Conservation (phyloP, 2,888 invertebrate species). For the Trichacis sp. region DNA sequence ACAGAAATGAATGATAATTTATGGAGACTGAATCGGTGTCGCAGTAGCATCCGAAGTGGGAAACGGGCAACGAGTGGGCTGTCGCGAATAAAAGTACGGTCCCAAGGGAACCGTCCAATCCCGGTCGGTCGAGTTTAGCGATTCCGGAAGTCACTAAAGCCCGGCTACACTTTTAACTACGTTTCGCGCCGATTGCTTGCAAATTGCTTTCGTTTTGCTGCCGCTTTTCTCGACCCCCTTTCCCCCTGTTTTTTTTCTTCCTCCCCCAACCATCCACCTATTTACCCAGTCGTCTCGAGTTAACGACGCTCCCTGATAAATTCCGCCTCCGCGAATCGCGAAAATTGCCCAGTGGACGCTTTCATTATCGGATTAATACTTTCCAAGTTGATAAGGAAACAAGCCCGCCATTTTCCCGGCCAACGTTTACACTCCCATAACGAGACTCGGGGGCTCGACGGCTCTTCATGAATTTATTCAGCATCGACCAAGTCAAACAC, state of each 20-base stretch:
- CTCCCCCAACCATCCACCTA: constrained; percentile 35
- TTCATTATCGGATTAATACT: constrained; percentile 33
- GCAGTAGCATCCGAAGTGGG: constrained; percentile 25
- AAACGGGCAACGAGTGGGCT: constrained; percentile 36
- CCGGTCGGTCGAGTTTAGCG: constrained; percentile 58
- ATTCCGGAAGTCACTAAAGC: constrained; percentile 49
- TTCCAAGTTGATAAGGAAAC: constrained; percentile 29
- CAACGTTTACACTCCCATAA: constrained; percentile 4
- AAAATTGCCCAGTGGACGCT: constrained; percentile 34
- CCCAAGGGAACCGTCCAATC: constrained; percentile 57
- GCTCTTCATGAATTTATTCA: constrained; percentile 12
- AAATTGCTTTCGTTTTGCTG: constrained; percentile 55
- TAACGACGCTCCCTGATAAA: constrained; percentile 30
- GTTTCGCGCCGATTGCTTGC: constrained; percentile 58
- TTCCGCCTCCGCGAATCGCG: constrained; percentile 25
- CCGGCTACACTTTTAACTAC: constrained; percentile 55
- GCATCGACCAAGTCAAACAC: not conserved
- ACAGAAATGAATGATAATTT: constrained; percentile 14
- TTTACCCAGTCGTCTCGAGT: constrained; percentile 31
- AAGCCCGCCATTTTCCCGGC: constrained; percentile 8
- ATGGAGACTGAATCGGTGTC: not conserved
- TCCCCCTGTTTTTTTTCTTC: constrained; percentile 28
- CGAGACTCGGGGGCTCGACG: not conserved
- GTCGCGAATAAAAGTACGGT: constrained; percentile 50
- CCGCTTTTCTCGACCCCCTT: constrained; percentile 29